Base-by-base conservation (phyloP, 1,140 invertebrate genomes). In the Bombus confusus region DNA sequence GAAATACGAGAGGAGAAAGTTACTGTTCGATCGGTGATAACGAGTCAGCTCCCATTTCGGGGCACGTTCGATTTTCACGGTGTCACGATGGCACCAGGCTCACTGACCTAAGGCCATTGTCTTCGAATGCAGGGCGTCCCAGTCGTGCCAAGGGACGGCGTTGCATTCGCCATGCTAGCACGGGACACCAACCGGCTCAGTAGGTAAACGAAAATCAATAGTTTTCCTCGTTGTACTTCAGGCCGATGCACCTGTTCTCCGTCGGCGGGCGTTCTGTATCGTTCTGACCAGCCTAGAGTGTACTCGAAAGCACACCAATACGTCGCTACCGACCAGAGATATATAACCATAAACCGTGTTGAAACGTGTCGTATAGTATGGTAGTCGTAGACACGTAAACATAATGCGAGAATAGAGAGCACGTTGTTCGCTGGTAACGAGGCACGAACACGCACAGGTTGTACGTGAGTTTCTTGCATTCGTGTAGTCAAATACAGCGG, bases 151-250 rank as follows among this genome's bases (percentile, higher is more conserved):
- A 87, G 78, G 80, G 88, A 87, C 81, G 69, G 82, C 57, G 66
- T 64, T 78, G 79, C 76, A 68, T 85, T 89, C 75, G 78, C 80
- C 39, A 57, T 76, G 75, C 87, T 71, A 84, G 69, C 83, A 62
- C 64, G 81, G 80, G 83, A 86, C 83, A 85, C 66, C 77, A 77
- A 47, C 66, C 64, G 41, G 39, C 75, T 90, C 82, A 47, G 85
- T 85, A 43, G 85, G 86, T 91, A 91, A 92, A 92, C 90, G 91
- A 91, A 92, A 92, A 92, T 92, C 92, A 92, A 92, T 92, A 92
- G 80, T 91, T 91, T 92, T 92, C 92, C 87, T 88, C 81, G 68
- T 43, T 71, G 79, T 89, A 77, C 76, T 64, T 47, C 73, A 88
- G 91, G 91, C 91, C 91, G 91, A 92, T 92, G 91, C 86, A 92